Conservation (phyloP, 2,888 invertebrate species). For the Scaptomyza caliginosa region DNA sequence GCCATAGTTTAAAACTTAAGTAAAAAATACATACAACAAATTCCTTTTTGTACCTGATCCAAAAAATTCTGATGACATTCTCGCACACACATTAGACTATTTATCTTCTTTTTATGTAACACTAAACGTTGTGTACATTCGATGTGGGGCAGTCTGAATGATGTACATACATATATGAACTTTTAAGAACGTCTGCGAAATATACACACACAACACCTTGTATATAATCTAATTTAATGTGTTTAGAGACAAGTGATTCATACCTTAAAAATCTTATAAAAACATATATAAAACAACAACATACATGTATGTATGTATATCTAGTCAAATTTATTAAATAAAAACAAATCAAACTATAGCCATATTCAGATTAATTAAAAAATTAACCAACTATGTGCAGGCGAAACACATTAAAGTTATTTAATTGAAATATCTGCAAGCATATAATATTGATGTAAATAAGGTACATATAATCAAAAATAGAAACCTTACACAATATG, state of each 20-base stretch:
- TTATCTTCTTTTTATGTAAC: neutral
- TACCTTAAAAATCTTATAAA: slow-evolving; percentile 12
- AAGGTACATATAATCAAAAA: slow-evolving; percentile 14
- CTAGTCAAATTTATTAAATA: slow-evolving; percentile 68
- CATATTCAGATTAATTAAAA: slow-evolving; percentile 7
- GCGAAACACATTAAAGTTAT: slow-evolving; percentile 7
- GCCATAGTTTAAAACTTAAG: neutral
- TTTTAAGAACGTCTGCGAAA: slow-evolving; percentile 7
- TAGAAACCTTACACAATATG: neutral
- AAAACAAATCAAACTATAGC: slow-evolving; percentile 19
- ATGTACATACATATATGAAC: slow-evolving; percentile 10
- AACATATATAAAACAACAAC: neutral
- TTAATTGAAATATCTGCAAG: slow-evolving; percentile 1
- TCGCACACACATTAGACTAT: neutral
- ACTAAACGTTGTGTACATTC: neutral
- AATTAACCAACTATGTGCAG: neutral
- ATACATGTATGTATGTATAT: slow-evolving; percentile 35
- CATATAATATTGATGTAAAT: slow-evolving; percentile 33
- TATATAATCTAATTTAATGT: slow-evolving; percentile 12
- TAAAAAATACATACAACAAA: neutral
- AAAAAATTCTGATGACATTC: slow-evolving; percentile 10
- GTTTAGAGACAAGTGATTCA: slow-evolving; percentile 33
- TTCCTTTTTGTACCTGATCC: slow-evolving; percentile 29
- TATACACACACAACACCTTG: slow-evolving; percentile 1
- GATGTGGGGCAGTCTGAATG: slow-evolving; percentile 10